Percentiles rank a stretch among this genome's conserved stretches.
Evolutionary conservation across 1,140 invertebrate genomes (phyloP).

Genomic region (Drosophila athabasca): DNA sequence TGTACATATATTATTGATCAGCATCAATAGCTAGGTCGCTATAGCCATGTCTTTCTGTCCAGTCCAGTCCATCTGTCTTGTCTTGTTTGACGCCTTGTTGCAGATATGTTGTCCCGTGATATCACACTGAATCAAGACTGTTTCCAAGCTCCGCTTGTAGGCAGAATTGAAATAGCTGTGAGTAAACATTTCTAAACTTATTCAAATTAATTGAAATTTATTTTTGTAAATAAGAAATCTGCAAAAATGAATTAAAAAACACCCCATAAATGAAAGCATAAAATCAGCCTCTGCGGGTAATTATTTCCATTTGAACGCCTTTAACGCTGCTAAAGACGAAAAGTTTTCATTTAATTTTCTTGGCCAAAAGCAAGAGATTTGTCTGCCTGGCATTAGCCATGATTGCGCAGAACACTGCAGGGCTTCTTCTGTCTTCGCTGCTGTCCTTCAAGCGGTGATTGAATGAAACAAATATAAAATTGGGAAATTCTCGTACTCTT

Average conservation of each 20-base stretch:
- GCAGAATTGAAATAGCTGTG: too few species aligned
- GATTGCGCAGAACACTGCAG: conserved; percentile 48
- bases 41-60: too few species aligned
- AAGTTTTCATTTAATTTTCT: conserved; percentile 51
- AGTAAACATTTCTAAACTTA: too few species aligned
- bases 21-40: too few species aligned
- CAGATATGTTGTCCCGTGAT: too few species aligned
- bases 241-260: conserved; percentile 3
- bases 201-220: conserved; percentile 22
- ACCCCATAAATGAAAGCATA: conserved; percentile 45
- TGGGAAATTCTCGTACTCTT: conserved; percentile 43
- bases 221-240: conserved; percentile 23
- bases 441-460: conserved; percentile 71
- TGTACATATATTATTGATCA: too few species aligned
- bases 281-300: conserved; percentile 69
- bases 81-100: too few species aligned
- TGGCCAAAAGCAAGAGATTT: conserved; percentile 48
- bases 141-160: too few species aligned
- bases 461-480: conserved; percentile 53
- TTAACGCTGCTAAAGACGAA: conserved; percentile 25
- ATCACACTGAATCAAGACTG: too few species aligned
- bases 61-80: too few species aligned
- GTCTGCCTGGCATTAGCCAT: conserved; percentile 27
- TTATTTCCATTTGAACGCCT: conserved; percentile 74
- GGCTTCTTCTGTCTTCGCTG: conserved; percentile 1